Evolutionary conservation across 2,113 vertebrate genomes (phyloP).

Genomic region (Cromileptes altivelis): DNA sequence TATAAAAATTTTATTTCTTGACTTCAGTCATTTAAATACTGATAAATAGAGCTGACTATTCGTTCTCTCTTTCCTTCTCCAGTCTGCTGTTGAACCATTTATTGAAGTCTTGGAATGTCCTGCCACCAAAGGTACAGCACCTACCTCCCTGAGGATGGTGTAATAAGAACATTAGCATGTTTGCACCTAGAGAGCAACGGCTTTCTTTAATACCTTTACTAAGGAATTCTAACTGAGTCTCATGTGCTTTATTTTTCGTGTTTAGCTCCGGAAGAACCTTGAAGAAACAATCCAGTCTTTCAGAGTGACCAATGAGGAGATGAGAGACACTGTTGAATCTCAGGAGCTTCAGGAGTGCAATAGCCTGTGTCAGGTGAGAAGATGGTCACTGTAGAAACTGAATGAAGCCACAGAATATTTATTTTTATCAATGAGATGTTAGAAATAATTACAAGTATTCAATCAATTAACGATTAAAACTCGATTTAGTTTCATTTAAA

Average conservation of each 20-base stretch:
- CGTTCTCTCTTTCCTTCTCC: background rate
- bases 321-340: conserved; percentile 69
- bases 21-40: background rate
- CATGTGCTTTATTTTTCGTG: background rate
- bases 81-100: conserved; percentile 93
- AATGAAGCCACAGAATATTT: background rate
- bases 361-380: conserved; percentile 88
- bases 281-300: conserved; percentile 93
- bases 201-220: too few species aligned
- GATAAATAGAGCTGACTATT: background rate
- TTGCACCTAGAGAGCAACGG: background rate
- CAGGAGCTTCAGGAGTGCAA: conserved; percentile 85
- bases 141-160: background rate
- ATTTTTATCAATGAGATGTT: too few species aligned
- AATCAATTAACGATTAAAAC: background rate
- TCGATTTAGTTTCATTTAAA: background rate
- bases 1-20: background rate
- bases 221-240: too few species aligned
- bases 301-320: conserved; percentile 92
- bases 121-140: conserved; percentile 88
- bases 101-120: conserved; percentile 86
- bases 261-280: conserved; percentile 88
- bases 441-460: too few species aligned
- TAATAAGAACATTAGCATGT: background rate
- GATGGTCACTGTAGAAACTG: background rate